Base-by-base conservation (phyloP, 37 sponge, comb jelly and placozoan species). In the Cliona cf. orientalis region DNA sequence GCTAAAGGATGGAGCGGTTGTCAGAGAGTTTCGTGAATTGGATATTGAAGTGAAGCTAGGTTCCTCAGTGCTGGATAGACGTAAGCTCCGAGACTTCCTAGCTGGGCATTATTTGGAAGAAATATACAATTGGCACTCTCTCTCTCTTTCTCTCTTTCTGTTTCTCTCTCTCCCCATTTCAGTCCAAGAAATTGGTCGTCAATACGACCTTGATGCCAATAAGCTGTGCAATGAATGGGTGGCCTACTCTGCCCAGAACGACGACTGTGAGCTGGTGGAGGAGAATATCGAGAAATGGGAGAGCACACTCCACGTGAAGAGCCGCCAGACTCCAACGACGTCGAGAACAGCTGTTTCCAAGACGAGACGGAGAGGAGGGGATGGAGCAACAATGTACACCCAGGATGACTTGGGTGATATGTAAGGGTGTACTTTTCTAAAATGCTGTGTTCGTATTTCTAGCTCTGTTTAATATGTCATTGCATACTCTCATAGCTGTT, bases 231-330 rank as follows among this genome's bases (percentile, higher is more conserved):
- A n/a, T n/a, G n/a, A 25, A 25, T 2, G 42, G 19, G 25, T 29
- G n/a, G 23, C 56, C 55, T 56, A 2, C 57, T 26, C 75, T 49
- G 35, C 49, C 32, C 26, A 19, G 19, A 1, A 67, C 45, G 67
- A 56, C 17, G 35, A 56, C 25, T 57, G 84, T 69, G 68, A 76
- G 35, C 40, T 84, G 37, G 72, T 60, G 28, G 58, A 36, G 11
- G 69, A 41, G 35, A 26, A 26, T 23, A 5, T 74, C 53, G 84
- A 75, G 0, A 26, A 39, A 43, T 84, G 76, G 76, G 77, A 68
- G 31, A 38, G 41, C 6, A 49, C 36, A 6, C 22, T 68, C 25
- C 1, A 23, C 0, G 42, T 31, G 11, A 28, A 4, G 33, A 66
- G 34, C 49, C 25, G 58, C 33, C 31, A 43, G 45, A 75, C 6